Percentiles rank a stretch among this genome's conserved stretches.
These are phyloP conservation scores for Eilema sororculum DNA, from an alignment of 2,888 invertebrate genomes.

Conservation along the genomic window DNA sequence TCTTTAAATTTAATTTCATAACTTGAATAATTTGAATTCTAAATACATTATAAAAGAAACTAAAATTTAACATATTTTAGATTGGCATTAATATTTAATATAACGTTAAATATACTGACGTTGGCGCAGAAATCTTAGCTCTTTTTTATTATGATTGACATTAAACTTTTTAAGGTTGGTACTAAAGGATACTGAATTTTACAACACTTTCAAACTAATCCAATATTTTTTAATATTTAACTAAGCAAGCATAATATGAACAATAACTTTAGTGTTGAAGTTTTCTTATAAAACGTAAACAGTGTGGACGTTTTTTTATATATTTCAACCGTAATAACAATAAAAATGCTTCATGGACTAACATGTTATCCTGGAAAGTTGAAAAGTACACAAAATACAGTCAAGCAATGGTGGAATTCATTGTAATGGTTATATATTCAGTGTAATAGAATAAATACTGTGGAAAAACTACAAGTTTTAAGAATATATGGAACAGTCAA, in stretches of 20 bases:
- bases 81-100: constrained; percentile 1
- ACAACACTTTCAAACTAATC: neutral
- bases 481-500: too few species aligned
- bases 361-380: neutral
- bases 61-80: neutral
- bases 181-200: constrained; percentile 5
- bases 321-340: neutral
- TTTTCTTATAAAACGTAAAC: neutral
- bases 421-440: too few species aligned
- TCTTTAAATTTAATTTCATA: neutral
- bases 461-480: too few species aligned
- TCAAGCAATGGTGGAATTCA: too few species aligned
- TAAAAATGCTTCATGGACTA: too few species aligned
- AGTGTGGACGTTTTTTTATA: neutral
- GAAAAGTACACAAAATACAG: neutral
- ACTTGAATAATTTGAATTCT: neutral
- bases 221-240: neutral
- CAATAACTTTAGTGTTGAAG: neutral
- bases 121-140: neutral
- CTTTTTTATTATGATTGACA: constrained; percentile 10
- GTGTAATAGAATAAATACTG: too few species aligned
- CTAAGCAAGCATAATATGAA: neutral
- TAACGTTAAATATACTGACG: neutral
- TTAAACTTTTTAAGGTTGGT: neutral
- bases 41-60: neutral